phyloP scores from a whole-genome alignment of 2,888 invertebrate genomes.

The Aporophyla lueneburgensis region DNA sequence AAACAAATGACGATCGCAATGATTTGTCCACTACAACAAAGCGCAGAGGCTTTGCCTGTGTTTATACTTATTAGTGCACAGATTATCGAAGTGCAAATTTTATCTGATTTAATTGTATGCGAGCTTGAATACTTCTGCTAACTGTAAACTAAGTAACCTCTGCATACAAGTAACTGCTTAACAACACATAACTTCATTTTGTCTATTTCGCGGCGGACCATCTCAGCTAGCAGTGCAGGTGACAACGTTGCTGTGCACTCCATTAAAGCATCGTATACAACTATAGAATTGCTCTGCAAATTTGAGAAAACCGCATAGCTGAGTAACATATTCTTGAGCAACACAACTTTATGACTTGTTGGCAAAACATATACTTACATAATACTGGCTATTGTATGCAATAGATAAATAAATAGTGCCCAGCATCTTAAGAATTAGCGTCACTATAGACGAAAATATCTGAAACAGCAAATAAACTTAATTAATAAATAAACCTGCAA shows the following conservation, averaged over 20 bases:
- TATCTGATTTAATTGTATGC: not conserved
- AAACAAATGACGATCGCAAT: too few species aligned
- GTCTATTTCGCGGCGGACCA: constrained; percentile 29
- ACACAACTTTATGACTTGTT: not conserved
- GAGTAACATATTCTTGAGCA: not conserved
- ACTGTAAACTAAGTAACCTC: constrained; percentile 18
- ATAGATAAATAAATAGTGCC: not conserved
- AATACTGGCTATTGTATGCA: rapidly evolving
- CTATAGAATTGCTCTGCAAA: not conserved
- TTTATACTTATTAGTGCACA: not conserved
- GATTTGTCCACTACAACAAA: too few species aligned
- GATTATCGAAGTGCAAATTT: not conserved
- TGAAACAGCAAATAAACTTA: not conserved
- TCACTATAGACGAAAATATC: constrained; percentile 13
- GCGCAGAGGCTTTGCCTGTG: too few species aligned
- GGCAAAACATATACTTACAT: not conserved
- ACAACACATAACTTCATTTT: constrained; percentile 12
- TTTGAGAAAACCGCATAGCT: not conserved
- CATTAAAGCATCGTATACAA: not conserved
- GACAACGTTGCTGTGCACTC: not conserved
- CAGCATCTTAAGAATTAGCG: constrained; percentile 4
- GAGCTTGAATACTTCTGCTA: not conserved
- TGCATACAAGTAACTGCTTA: constrained; percentile 24
- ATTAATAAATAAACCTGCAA: not conserved
- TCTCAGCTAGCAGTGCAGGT: constrained; percentile 18